phyloP scores from a whole-genome alignment of 2,113 vertebrate species.

The Oxyura jamaicensis region DNA sequence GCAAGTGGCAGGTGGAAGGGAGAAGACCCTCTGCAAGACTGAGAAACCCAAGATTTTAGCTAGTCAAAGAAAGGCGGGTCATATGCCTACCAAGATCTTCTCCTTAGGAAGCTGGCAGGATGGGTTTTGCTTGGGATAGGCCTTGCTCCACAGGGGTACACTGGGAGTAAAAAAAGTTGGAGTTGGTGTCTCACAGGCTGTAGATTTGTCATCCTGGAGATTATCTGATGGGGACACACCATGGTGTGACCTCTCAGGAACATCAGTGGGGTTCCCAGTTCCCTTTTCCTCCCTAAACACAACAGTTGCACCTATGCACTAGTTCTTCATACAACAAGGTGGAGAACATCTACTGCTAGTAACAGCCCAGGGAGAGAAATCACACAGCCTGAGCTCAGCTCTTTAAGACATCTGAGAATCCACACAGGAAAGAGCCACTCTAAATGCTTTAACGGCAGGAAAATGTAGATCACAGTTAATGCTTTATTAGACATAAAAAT shows the following conservation, averaged over 20 bases:
- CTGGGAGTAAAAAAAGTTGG: neutral
- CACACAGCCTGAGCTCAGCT: neutral
- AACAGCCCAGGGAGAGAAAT: neutral
- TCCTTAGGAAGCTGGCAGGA: accelerated
- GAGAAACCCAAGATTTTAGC: neutral
- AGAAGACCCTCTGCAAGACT: neutral
- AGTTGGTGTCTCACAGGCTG: neutral
- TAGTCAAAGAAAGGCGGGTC: constrained; percentile 34
- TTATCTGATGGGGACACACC: neutral
- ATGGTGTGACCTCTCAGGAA: neutral
- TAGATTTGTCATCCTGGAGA: neutral
- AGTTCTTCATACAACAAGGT: neutral
- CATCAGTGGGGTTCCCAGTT: neutral
- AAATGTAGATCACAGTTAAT: constrained; percentile 14
- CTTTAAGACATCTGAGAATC: neutral
- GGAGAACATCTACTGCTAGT: neutral
- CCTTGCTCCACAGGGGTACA: neutral
- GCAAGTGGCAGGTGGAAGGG: constrained; percentile 61
- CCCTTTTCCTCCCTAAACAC: neutral
- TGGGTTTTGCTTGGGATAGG: neutral
- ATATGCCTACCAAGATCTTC: neutral
- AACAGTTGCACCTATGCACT: accelerated
- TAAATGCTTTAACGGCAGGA: neutral
- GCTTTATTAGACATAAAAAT: constrained; percentile 37
- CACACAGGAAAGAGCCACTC: neutral